Conservation (phyloP, 2,888 invertebrate genomes). For the Drosophila mayaguana region DNA sequence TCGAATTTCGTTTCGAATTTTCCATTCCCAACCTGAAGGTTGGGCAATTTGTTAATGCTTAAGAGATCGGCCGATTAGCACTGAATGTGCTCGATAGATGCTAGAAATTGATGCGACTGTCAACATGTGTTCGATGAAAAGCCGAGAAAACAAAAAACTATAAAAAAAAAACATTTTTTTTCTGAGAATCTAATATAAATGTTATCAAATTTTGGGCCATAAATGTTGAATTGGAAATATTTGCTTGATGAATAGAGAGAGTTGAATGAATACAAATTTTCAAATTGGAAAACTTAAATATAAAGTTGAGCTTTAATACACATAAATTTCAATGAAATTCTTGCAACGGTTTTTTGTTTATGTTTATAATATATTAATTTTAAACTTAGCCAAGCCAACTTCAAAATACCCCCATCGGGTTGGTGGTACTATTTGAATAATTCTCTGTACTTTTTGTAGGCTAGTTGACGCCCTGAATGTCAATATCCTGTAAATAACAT, state of each 20-base stretch:
- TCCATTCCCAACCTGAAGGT: conserved; percentile 1
- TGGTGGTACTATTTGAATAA: no score
- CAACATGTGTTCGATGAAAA: neutral
- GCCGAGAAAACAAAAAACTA: neutral
- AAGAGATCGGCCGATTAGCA: conserved; percentile 37
- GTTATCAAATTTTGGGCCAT: neutral
- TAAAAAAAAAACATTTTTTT: neutral
- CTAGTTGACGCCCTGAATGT: no score
- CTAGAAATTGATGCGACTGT: conserved; percentile 2
- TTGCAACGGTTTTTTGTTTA: no score
- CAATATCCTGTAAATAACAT: no score
- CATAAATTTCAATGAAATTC: no score
- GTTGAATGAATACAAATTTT: neutral
- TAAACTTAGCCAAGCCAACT: no score
- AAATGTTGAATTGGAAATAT: neutral
- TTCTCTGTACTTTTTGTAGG: no score
- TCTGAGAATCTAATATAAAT: neutral
- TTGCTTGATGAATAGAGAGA: neutral
- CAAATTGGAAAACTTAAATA: no score
- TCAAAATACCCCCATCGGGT: no score
- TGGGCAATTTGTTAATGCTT: conserved; percentile 38
- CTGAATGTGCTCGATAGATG: neutral
- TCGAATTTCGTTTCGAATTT: conserved; percentile 30
- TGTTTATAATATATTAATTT: no score
- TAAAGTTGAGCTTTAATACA: no score